Conservation (phyloP, 2,888 invertebrate genomes). For the Portevinia maculata region DNA sequence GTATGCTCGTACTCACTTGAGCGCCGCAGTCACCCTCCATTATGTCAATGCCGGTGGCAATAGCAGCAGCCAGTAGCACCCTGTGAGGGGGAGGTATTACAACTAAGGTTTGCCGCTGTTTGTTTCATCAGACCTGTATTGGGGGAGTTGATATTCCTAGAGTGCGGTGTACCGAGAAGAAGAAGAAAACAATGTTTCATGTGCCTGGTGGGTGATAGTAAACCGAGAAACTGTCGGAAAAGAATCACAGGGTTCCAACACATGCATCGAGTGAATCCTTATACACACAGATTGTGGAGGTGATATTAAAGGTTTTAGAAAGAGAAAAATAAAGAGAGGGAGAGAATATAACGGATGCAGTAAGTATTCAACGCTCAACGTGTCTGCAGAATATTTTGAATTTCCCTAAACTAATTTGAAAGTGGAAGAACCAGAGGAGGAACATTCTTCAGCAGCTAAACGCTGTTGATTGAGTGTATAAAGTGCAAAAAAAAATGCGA, state of each 20-base stretch:
- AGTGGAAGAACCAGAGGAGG: conserved; percentile 28
- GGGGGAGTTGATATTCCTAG: conserved; percentile 33
- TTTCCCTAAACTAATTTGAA: conserved; percentile 65
- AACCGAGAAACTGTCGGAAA: conserved; percentile 14
- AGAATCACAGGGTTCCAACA: conserved; percentile 35
- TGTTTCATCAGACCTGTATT: not conserved
- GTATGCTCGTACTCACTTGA: conserved; percentile 18
- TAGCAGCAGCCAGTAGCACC: conserved; percentile 40
- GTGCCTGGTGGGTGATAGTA: conserved; percentile 2
- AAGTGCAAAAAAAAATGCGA: conserved; percentile 20
- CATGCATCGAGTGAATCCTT: conserved; percentile 40
- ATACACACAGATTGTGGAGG: conserved; percentile 3
- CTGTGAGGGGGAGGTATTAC: conserved; percentile 25
- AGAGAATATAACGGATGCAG: not conserved
- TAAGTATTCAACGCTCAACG: conserved; percentile 13
- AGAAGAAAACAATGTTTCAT: conserved; percentile 13
- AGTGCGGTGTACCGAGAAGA: conserved; percentile 47
- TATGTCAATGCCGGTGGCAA: not conserved
- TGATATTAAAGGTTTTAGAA: not conserved
- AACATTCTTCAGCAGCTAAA: conserved; percentile 38
- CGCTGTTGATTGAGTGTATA: conserved; percentile 54
- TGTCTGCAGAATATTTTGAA: conserved; percentile 47
- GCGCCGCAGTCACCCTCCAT: not conserved
- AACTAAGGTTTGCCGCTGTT: conserved; percentile 40
- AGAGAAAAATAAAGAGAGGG: too few relatives aligned